Evolutionary conservation across 2,888 invertebrate genomes (phyloP).

Genomic region (Agrochola lota): DNA sequence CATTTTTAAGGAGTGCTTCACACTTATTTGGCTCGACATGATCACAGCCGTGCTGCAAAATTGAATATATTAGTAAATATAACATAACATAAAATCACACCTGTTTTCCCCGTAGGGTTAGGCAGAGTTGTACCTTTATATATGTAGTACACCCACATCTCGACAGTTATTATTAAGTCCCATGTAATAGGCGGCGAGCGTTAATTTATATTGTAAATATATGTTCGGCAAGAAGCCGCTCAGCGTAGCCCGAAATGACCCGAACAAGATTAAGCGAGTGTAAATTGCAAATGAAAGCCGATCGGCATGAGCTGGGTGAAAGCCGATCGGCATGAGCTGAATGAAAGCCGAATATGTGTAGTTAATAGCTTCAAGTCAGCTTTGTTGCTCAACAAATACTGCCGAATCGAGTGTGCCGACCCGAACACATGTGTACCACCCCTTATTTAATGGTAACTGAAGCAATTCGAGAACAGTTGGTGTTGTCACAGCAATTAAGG

Average conservation of each 20-base stretch:
- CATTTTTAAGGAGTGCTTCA: slow-evolving; percentile 18
- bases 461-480: slow-evolving; percentile 72
- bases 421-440: not conserved
- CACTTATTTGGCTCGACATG: not conserved
- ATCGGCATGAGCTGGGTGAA: too few relatives aligned
- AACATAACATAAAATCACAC: too few relatives aligned
- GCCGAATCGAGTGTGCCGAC: too few relatives aligned
- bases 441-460: slow-evolving; percentile 53
- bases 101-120: too few relatives aligned
- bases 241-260: not conserved
- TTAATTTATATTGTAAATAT: not conserved
- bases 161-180: too few relatives aligned
- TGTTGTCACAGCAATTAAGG: slow-evolving; percentile 74
- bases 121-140: too few relatives aligned
- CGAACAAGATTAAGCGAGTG: not conserved
- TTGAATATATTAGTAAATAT: too few relatives aligned
- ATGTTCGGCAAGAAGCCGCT: not conserved
- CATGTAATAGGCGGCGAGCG: too few relatives aligned
- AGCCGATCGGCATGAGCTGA: too few relatives aligned
- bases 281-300: not conserved
- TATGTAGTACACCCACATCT: too few relatives aligned
- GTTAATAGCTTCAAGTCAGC: not conserved
- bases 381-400: not conserved
- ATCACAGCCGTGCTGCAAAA: not conserved
- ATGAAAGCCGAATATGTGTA: not conserved